phyloP scores from a whole-genome alignment of 2,113 vertebrate genomes.

The Sus scrofa region DNA sequence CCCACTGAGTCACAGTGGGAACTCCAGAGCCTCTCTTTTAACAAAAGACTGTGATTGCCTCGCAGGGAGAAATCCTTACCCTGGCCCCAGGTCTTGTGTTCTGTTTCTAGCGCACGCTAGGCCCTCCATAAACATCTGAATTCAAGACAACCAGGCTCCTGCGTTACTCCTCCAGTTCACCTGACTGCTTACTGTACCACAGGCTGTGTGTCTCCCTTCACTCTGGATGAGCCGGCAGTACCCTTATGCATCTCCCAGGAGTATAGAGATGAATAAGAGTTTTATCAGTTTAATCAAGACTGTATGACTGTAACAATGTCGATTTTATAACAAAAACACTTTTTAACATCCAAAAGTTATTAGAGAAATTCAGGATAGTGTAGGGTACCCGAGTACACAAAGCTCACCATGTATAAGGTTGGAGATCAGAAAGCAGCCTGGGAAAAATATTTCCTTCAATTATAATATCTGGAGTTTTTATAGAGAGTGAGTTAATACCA shows the following conservation, averaged over 20 bases:
- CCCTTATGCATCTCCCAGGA: background rate
- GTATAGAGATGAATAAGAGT: background rate
- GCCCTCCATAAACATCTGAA: background rate
- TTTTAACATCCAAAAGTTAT: background rate
- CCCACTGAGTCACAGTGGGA: no score
- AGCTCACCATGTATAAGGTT: background rate
- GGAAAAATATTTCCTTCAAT: background rate
- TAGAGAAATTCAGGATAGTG: background rate
- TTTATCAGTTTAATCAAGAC: background rate
- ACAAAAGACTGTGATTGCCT: background rate
- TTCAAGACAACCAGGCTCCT: background rate
- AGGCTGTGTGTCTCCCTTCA: background rate
- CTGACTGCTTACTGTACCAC: rapidly evolving
- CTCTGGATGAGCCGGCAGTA: background rate
- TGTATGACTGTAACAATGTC: background rate
- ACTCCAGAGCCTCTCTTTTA: background rate
- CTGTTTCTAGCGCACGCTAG: background rate
- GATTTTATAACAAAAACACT: background rate
- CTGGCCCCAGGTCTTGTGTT: background rate
- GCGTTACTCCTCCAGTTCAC: background rate
- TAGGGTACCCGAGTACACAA: rapidly evolving
- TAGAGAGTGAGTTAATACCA: background rate
- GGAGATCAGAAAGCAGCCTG: background rate
- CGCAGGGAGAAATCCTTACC: background rate
- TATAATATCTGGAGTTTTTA: background rate